Base-by-base conservation (phyloP, 2,888 invertebrate species). In the Caenorhabditis sp. region DNA sequence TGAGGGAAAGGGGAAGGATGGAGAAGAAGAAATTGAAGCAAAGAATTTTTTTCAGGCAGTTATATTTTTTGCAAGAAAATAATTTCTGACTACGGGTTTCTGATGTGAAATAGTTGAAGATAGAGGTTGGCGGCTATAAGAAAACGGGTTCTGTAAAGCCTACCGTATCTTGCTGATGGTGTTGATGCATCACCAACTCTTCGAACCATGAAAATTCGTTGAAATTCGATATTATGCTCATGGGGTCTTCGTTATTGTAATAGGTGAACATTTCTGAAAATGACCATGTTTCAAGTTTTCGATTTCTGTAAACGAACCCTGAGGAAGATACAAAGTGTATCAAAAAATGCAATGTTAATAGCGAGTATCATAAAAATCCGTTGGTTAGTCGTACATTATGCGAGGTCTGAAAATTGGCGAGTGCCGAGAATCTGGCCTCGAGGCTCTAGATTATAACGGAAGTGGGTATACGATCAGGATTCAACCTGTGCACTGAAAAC, bases 251-350 rank as follows among this genome's bases (percentile, higher is more conserved):
- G 19, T 47, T 47, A 47, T 47, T 47, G 19, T 47, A 19, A 38
- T 68, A 38, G 38, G 54, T 54, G 68, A 68, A 68, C 68, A 68
- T 68, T 68, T 38, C 38, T 51, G 66, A n/a, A 68, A 54, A 54
- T 47, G 1, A 16, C 6, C 12, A 10, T 38, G n/a, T 38, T 38
- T 38, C 12, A 12, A 38, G 38, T 38, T 38, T 38, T 38, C 12
- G 10, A 38, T 38, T 10, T 38, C 12, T 38, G 38, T 10, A 31
- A 38, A 38, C 38, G 38, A 2, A 38, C 38, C 38, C 31, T 31
- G 31, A 6, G 4, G 7, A 38, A 12, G 12, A 38, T 38, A 38
- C 2, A 38, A 38, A 38, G 12, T 38, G 12, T 38, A 38, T 38
- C 38, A 38, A 38, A 38, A 6, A 10, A 38, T 38, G 38, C 38